Base-by-base conservation (phyloP, 2,888 invertebrate species). In the Metacarcinus magister region DNA sequence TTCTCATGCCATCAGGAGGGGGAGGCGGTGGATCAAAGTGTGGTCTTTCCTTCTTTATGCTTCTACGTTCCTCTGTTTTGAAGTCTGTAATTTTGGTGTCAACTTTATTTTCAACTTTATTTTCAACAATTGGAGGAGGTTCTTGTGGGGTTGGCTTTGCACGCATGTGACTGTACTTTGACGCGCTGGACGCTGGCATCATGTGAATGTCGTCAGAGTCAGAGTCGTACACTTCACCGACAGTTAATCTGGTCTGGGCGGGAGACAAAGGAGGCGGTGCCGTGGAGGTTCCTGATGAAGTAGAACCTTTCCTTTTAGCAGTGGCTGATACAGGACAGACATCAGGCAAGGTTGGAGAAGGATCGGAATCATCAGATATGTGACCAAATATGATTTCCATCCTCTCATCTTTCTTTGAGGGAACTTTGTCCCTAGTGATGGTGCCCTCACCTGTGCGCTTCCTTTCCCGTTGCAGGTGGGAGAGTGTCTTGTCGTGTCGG, bases 311-410 rank as follows among this genome's bases (percentile, higher is more conserved):
- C 60, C 96, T 95, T 67, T 90, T 93, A 7, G 95, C 89, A 7
- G 97, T 95, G 16, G 96, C 95, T 19, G 96, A 95, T n/a, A 96
- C 94, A 32, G 97, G 96, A 48, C 95, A 67, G n/a, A 87, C 75
- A 89, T 87, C 67, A 23, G 96, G 94, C 32, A 90, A 67, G n/a
- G 67, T 94, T 7, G 96, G 95, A 46, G 96, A 95, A 46, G 96
- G 93, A 75, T 97, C 97, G 19, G 96, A 96, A 60, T 97, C 97
- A 92, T 98, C 99, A 0, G 99, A 99, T 96, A 99, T 98, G 19
- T 99, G 98, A 0, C 99, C 99, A 97, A 99, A 99, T 96, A 99
- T 99, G 97, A 99, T 99, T 97, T 99, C 99, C 98, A 99, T 98
- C 97, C 99, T 98, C 46, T 98, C 98, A 97, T 98, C 98, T 96